Evolutionary conservation across 2,113 vertebrate genomes (phyloP).

Genomic region (Salvator merianae): DNA sequence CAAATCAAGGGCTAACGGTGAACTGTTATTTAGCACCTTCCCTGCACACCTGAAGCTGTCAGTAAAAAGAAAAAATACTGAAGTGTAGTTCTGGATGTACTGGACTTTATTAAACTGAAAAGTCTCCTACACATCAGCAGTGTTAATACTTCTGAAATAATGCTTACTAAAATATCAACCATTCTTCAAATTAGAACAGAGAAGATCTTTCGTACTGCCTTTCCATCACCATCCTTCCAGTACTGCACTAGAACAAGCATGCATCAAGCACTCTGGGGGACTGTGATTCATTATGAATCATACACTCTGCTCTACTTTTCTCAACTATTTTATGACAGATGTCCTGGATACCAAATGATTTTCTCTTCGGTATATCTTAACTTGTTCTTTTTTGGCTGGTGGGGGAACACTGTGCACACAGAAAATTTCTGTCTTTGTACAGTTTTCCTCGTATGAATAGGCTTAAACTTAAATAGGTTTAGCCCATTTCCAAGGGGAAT

Average conservation of each 20-base stretch:
- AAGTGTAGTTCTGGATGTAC: background rate
- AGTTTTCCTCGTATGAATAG: background rate
- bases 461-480: background rate
- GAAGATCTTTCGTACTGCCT: background rate
- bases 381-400: background rate
- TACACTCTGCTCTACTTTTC: background rate
- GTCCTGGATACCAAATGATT: background rate
- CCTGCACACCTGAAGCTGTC: too few relatives aligned
- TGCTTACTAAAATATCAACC: background rate
- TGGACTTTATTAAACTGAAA: background rate
- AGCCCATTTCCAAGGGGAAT: background rate
- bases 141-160: background rate
- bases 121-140: background rate
- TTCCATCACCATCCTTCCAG: background rate
- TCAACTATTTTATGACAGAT: background rate
- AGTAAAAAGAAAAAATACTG: too few relatives aligned
- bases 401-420: background rate
- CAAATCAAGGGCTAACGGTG: too few relatives aligned
- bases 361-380: background rate
- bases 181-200: background rate
- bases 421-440: background rate
- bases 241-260: background rate
- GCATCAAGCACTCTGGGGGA: background rate
- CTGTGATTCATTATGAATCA: constrained; percentile 2
- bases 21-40: too few relatives aligned